Percentiles rank a stretch among this genome's conserved stretches.
phyloP scores from a whole-genome alignment of 1,140 invertebrate species.

The Aricia agestis region DNA sequence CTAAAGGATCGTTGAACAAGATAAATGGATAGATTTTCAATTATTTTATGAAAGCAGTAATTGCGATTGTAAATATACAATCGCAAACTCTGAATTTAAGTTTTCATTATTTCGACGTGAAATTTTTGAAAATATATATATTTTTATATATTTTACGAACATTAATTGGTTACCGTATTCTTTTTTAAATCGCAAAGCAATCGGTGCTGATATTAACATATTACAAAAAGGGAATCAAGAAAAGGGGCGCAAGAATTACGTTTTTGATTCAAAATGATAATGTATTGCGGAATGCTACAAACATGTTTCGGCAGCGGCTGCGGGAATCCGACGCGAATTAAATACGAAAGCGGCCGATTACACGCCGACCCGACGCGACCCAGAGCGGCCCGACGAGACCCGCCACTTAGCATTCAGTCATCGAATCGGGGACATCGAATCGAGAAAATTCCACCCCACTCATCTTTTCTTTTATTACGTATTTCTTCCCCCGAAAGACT shows the following conservation, averaged over 20 bases:
- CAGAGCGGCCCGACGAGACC: slow-evolving; percentile 29
- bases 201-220: background rate
- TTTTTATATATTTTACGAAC: too few species aligned
- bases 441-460: slow-evolving; percentile 68
- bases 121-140: too few species aligned
- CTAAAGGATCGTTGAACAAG: background rate
- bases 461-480: slow-evolving; percentile 67
- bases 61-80: background rate
- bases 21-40: background rate
- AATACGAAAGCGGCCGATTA: slow-evolving; percentile 62
- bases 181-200: background rate
- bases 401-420: slow-evolving; percentile 66
- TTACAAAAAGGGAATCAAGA: background rate
- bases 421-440: slow-evolving; percentile 70
- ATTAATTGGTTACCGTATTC: too few species aligned
- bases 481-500: slow-evolving; percentile 52
- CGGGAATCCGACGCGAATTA: slow-evolving; percentile 48
- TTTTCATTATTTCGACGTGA: too few species aligned
- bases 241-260: background rate
- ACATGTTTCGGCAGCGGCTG: background rate
- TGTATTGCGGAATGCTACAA: slow-evolving; percentile 29
- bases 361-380: slow-evolving; percentile 36
- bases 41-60: background rate
- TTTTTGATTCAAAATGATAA: slow-evolving; percentile 15
- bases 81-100: too few species aligned